Base-by-base conservation (phyloP, 2,797 vertebrate species). In the Pygocentrus nattereri region DNA sequence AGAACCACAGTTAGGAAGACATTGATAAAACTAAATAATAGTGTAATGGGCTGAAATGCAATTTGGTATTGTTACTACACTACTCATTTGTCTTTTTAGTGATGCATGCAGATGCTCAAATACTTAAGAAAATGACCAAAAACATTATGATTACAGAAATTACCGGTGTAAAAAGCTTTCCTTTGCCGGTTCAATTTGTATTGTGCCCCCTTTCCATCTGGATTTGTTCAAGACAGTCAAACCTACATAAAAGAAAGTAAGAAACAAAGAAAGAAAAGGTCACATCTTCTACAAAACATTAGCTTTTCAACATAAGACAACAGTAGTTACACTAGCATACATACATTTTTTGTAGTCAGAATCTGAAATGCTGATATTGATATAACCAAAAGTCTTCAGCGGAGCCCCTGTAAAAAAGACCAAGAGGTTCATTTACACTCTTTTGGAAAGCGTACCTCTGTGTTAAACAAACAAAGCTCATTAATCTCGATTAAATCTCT, bases 101-200 rank as follows among this genome's bases (percentile, higher is more conserved):
- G 38, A 38, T 38, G 38, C 5, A 38, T 38, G 38, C 38, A 38
- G 38, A 38, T 38, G 38, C 38, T 38, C 38, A 38, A 8, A 6
- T 38, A 38, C 38, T 38, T 38, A 5, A 8, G 38, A 38, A 38
- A 38, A 38, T 5, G 5, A 38, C 4, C 38, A 0, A 44, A 44
- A 44, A 41, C 41, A 7, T 2, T 34, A 34, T 34, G 34, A 34
- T 6, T 7, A 41, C 41, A 41, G 41, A 41, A 6, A 16, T 59
- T 92, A 99, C 97, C 95, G 96, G 79, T 98, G 95, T 78, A 99
- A 91, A 91, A 98, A 97, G 86, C 96, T 98, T 93, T 98, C 97
- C 89, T 96, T 99, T 72, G 98, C 98, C 52, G 92, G 75, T 90
- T 99, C 96, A 73, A 99, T 97, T 88, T 97, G 95, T 79, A 99